These are phyloP conservation scores for Erpetoichthys calabaricus DNA, from an alignment of 2,797 vertebrate species.

Conservation along the genomic window DNA sequence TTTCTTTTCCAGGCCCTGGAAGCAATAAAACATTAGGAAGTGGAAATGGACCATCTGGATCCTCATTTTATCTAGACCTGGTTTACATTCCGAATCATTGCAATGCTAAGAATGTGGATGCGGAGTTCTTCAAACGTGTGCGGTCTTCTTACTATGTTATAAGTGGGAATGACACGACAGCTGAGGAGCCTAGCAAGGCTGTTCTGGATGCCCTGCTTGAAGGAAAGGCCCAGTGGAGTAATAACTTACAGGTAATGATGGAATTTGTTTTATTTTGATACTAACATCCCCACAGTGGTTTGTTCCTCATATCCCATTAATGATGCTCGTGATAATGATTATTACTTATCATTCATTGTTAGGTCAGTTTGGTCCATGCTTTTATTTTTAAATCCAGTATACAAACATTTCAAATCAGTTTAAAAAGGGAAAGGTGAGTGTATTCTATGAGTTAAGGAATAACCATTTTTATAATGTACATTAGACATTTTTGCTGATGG, in stretches of 20 bases:
- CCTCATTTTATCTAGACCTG: constrained; percentile 88
- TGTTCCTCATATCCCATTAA: too few relatives aligned
- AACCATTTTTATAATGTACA: too few relatives aligned
- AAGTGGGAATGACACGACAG: constrained; percentile 80
- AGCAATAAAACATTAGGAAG: constrained; percentile 56
- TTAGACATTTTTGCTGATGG: too few relatives aligned
- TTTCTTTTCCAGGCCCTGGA: constrained; percentile 46
- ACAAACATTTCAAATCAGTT: too few relatives aligned
- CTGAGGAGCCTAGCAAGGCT: constrained; percentile 77
- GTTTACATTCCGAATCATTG: constrained; percentile 97
- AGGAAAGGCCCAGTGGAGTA: constrained; percentile 87
- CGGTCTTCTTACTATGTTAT: constrained; percentile 91
- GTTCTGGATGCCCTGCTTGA: constrained; percentile 86
- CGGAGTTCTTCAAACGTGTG: constrained; percentile 89
- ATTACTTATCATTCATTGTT: too few relatives aligned
- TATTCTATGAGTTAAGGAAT: too few relatives aligned
- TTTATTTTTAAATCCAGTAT: too few relatives aligned
- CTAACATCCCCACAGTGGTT: too few relatives aligned
- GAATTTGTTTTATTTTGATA: too few relatives aligned
- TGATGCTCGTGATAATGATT: too few relatives aligned
- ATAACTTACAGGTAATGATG: constrained; percentile 73
- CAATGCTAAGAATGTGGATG: constrained; percentile 85
- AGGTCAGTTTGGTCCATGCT: too few relatives aligned
- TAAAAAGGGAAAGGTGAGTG: too few relatives aligned
- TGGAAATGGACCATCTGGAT: constrained; percentile 61